Conservation (phyloP, 2,113 vertebrate genomes). For the Strix aluco region DNA sequence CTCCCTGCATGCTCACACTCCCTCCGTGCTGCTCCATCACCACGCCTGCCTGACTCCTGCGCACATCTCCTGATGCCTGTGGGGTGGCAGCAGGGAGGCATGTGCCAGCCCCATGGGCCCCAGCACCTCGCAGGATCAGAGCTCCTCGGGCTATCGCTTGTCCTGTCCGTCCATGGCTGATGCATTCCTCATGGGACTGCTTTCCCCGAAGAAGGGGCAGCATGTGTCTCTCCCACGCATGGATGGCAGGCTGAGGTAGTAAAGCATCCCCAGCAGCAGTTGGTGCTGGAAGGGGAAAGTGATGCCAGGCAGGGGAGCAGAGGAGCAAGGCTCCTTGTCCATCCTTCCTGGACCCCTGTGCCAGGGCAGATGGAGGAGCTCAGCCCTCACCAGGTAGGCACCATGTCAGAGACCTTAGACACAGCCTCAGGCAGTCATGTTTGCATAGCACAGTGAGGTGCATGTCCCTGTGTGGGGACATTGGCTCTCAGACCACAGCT, state of each 20-base stretch:
- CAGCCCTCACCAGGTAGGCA: not conserved
- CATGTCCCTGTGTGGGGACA: rapidly evolving
- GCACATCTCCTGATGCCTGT: not conserved
- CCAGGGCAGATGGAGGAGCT: not conserved
- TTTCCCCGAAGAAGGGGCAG: not conserved
- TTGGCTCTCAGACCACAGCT: not conserved
- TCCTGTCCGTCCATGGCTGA: not conserved
- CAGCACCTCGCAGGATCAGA: not conserved
- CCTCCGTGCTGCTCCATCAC: rapidly evolving
- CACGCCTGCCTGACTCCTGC: not conserved
- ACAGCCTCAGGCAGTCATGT: not conserved
- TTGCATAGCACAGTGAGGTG: not conserved
- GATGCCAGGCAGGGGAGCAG: not conserved
- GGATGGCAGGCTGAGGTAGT: not conserved
- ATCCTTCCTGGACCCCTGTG: not conserved
- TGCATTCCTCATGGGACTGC: not conserved
- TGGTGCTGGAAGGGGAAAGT: not conserved
- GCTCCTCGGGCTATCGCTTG: not conserved
- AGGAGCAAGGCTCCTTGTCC: not conserved
- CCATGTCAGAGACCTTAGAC: not conserved
- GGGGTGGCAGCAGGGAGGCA: not conserved
- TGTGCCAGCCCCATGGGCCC: not conserved
- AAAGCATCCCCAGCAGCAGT: not conserved
- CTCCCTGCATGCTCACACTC: not conserved
- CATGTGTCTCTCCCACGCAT: not conserved